phyloP scores from a whole-genome alignment of 1,140 invertebrate species.

The Ceratitis capitata region DNA sequence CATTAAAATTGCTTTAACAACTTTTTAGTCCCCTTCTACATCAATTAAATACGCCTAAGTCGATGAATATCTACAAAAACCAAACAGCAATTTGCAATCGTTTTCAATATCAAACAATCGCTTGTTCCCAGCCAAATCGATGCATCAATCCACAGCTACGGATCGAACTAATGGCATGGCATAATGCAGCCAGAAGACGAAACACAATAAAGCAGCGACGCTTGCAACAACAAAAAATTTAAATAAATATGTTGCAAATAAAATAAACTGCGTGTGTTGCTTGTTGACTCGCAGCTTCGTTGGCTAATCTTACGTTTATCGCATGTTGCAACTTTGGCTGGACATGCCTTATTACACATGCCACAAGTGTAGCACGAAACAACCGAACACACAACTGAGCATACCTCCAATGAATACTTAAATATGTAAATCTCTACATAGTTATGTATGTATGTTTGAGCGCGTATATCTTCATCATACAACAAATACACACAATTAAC shows the following conservation, averaged over 20 bases:
- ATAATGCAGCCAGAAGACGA: background rate
- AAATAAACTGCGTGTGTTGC: background rate
- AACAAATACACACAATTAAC: constrained; percentile 12
- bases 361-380: background rate
- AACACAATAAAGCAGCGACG: background rate
- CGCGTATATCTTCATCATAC: background rate
- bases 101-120: constrained; percentile 24
- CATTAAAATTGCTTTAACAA: constrained; percentile 18
- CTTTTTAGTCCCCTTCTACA: background rate
- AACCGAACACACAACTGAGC: background rate
- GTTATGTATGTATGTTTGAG: background rate
- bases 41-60: constrained; percentile 26
- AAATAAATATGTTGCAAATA: background rate
- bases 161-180: constrained; percentile 20
- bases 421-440: background rate
- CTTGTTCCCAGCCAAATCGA: background rate
- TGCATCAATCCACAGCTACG: background rate
- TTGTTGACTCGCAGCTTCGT: background rate
- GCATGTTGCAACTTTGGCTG: background rate
- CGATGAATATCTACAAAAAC: background rate
- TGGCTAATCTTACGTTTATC: constrained; percentile 33
- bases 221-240: background rate
- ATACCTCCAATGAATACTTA: background rate
- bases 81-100: constrained; percentile 30
- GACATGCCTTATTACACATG: constrained; percentile 37